A percentile compares a stretch with the other conserved stretches of the same genome.
Conservation (phyloP, 2,113 vertebrate genomes). For the Oplegnathus fasciatus region DNA sequence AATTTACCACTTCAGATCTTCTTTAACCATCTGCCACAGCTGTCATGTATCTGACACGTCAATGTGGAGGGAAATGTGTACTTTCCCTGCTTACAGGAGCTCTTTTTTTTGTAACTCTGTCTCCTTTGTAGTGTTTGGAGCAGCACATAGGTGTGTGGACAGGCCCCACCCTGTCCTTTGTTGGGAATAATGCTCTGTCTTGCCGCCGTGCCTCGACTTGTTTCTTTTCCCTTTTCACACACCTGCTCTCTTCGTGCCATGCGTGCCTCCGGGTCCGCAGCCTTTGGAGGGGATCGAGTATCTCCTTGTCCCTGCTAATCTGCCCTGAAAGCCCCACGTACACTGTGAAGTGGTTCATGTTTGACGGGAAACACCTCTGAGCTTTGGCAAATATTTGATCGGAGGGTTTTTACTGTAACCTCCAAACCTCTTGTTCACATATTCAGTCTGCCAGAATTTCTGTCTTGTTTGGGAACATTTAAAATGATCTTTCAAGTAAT, state of each 20-base stretch:
- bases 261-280: conserved; percentile 69
- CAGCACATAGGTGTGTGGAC: conserved; percentile 45
- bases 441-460: not conserved
- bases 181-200: conserved; percentile 50
- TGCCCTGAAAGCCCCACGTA: conserved; percentile 29
- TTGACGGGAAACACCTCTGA: conserved; percentile 45
- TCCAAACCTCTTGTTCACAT: not conserved
- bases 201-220: conserved; percentile 73
- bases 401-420: conserved; percentile 6
- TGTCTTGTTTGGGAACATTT: not conserved
- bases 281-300: conserved; percentile 63
- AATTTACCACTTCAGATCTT: conserved; percentile 35
- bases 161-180: conserved; percentile 68
- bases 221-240: conserved; percentile 74
- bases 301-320: conserved; percentile 62
- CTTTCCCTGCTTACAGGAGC: conserved; percentile 30
- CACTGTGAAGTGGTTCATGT: conserved; percentile 50
- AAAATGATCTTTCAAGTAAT: not conserved
- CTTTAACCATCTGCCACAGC: conserved; percentile 7
- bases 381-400: conserved; percentile 30
- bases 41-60: conserved; percentile 26
- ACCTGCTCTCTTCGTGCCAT: conserved; percentile 71
- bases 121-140: conserved; percentile 10
- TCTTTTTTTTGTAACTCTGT: conserved; percentile 13
- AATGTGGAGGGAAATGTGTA: conserved; percentile 4